Evolutionary conservation across 2,113 vertebrate genomes (phyloP).

Genomic region (Vulpes vulpes): DNA sequence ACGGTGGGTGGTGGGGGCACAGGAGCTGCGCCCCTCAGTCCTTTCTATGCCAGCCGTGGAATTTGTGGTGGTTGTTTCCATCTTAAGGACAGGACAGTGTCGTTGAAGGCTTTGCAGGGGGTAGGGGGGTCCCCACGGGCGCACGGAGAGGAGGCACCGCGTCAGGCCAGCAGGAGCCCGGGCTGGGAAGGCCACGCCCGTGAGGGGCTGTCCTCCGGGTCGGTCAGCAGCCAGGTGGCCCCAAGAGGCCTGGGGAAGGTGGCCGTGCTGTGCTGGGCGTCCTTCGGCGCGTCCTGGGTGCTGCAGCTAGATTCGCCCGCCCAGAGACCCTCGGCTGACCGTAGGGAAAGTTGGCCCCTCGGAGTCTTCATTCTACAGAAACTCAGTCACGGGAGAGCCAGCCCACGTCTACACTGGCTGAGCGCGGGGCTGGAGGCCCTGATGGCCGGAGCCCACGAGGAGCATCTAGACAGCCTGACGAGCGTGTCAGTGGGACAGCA

Average conservation of each 20-base stretch:
- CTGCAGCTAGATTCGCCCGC: not conserved
- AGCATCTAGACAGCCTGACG: not conserved
- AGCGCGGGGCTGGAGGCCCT: not conserved
- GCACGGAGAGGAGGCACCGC: no score
- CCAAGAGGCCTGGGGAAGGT: not conserved
- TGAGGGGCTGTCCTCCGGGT: rapidly evolving
- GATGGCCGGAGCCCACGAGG: rapidly evolving
- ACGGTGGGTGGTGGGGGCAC: not conserved
- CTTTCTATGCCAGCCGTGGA: not conserved
- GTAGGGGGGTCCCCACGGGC: not conserved
- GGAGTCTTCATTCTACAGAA: not conserved
- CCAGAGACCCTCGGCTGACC: not conserved
- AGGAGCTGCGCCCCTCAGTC: no score
- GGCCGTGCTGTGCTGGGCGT: no score
- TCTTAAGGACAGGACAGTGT: not conserved
- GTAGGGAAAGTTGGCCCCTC: not conserved
- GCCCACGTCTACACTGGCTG: not conserved
- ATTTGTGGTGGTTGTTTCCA: not conserved
- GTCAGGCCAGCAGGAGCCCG: rapidly evolving
- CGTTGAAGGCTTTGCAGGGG: not conserved
- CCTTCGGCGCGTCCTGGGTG: not conserved
- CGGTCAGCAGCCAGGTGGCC: rapidly evolving
- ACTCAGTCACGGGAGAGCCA: not conserved
- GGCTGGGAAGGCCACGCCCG: rapidly evolving
- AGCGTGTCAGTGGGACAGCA: not conserved